Base-by-base conservation (phyloP, 2,888 invertebrate species). In the Dolomedes plantarius region DNA sequence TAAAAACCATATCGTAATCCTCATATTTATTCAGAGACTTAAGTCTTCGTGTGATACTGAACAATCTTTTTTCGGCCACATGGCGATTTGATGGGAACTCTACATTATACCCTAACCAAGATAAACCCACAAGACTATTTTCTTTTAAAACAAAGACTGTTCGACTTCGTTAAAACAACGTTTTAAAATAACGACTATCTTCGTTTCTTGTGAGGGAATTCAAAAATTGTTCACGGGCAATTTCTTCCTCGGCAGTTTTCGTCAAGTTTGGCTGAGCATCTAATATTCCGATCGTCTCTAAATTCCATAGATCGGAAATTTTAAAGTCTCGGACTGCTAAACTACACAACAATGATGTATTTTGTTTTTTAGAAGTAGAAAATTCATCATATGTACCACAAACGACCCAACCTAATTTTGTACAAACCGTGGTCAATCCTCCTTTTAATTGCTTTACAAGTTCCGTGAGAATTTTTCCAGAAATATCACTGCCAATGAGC, bases 401-500 rank as follows among this genome's bases (percentile, higher is more conserved):
- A 23, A 36, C 75, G 2, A 62, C 19, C 27, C 39, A 75, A 16
- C 41, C 75, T 29, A 65, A 39, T 64, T n/a, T n/a, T n/a, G n/a
- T n/a, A n/a, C n/a, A n/a, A n/a, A n/a, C n/a, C n/a, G n/a, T n/a
- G n/a, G n/a, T n/a, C n/a, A n/a, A n/a, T n/a, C n/a, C n/a, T n/a
- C n/a, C n/a, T n/a, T n/a, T n/a, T n/a, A n/a, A n/a, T n/a, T n/a
- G n/a, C n/a, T n/a, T n/a, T n/a, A n/a, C n/a, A n/a, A n/a, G n/a
- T n/a, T n/a, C n/a, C n/a, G 32, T 77, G 13, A 67, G 27, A 28
- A 19, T 56, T 16, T 29, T 23, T 5, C 50, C 50, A 68, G 50
- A 77, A 23, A 50, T 68, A 16, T 77, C 68, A 50, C 50, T 68
- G 13, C 68, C 46, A 19, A 77, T 67, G 2, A 77, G 77, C n/a